Evolutionary conservation across 2,113 vertebrate species (phyloP).

Genomic region (Chionodraco myersi): DNA sequence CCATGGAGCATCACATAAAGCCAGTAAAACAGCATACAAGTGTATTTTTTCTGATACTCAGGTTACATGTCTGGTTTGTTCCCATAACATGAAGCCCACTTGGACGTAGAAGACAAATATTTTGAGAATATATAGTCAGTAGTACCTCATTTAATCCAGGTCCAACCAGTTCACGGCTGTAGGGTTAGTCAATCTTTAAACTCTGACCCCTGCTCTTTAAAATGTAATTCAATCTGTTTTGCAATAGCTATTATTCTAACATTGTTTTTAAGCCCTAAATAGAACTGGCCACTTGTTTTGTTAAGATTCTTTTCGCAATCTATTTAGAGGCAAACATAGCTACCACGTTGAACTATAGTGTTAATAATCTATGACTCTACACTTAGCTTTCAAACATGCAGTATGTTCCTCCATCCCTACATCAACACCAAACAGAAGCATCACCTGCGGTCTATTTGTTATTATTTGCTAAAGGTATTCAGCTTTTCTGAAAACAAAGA

Average conservation of each 20-base stretch:
- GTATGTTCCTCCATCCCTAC: neutral
- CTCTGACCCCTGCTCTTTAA: neutral
- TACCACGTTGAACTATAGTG: constrained; percentile 24
- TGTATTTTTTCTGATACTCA: constrained; percentile 23
- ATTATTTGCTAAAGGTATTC: neutral
- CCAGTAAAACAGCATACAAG: constrained; percentile 26
- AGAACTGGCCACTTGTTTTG: constrained; percentile 54
- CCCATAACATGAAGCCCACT: constrained; percentile 27
- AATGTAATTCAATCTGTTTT: constrained; percentile 18
- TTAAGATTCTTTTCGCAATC: constrained; percentile 39
- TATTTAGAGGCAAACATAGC: constrained; percentile 47
- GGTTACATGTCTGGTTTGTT: constrained; percentile 42
- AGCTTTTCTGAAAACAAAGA: constrained; percentile 11
- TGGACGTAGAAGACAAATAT: constrained; percentile 39
- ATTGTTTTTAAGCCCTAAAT: constrained; percentile 51
- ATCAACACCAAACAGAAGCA: constrained; percentile 27
- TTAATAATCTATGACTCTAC: constrained; percentile 34
- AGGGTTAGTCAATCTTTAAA: neutral
- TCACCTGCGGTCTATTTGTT: constrained; percentile 25
- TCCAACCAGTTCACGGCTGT: constrained; percentile 13
- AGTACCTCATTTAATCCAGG: neutral
- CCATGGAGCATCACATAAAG: constrained; percentile 9
- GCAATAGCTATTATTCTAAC: constrained; percentile 22
- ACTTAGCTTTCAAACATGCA: neutral
- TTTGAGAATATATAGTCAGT: constrained; percentile 11